Conservation (phyloP, 2,797 vertebrate genomes). For the Naso thynnoides region DNA sequence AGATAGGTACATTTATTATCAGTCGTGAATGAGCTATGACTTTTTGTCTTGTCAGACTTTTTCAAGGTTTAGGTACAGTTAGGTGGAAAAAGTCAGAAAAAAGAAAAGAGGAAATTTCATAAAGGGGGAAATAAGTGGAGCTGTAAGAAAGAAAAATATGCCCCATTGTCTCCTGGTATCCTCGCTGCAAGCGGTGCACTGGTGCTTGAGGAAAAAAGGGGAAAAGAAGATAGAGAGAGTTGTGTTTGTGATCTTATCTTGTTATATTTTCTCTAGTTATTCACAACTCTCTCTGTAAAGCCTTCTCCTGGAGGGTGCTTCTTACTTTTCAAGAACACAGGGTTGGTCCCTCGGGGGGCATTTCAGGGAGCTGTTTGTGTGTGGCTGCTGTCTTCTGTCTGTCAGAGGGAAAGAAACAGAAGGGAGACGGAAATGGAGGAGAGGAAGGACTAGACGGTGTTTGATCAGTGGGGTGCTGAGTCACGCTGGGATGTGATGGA, state of each 20-base stretch:
- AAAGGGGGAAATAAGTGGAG: slow-evolving; percentile 38
- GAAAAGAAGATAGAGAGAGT: slow-evolving; percentile 23
- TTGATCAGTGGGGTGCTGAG: slow-evolving; percentile 78
- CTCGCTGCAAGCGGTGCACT: slow-evolving; percentile 37
- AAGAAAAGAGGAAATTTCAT: slow-evolving; percentile 8
- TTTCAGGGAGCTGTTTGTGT: slow-evolving; percentile 65
- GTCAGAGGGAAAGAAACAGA: slow-evolving; percentile 36
- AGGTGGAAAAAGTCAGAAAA: background rate
- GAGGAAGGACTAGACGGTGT: slow-evolving; percentile 51
- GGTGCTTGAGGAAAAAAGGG: slow-evolving; percentile 43
- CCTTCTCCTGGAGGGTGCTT: slow-evolving; percentile 49
- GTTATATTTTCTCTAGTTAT: slow-evolving; percentile 64
- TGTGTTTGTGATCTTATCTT: slow-evolving; percentile 66
- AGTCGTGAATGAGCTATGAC: slow-evolving; percentile 2
- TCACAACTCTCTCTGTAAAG: slow-evolving; percentile 39
- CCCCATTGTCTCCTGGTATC: slow-evolving; percentile 47
- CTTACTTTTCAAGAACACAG: slow-evolving; percentile 67
- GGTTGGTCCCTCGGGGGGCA: slow-evolving; percentile 43
- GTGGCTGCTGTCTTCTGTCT: slow-evolving; percentile 59
- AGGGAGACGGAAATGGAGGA: slow-evolving; percentile 49
- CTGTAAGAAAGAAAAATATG: slow-evolving; percentile 29
- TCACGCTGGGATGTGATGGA: slow-evolving; percentile 69
- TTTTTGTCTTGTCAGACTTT: slow-evolving; percentile 8
- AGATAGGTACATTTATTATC: slow-evolving; percentile 4
- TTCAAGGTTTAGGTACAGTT: slow-evolving; percentile 18